Percentiles rank a stretch among this genome's conserved stretches.
Conservation (phyloP, 2,888 invertebrate genomes). For the Cremastinae sp. region DNA sequence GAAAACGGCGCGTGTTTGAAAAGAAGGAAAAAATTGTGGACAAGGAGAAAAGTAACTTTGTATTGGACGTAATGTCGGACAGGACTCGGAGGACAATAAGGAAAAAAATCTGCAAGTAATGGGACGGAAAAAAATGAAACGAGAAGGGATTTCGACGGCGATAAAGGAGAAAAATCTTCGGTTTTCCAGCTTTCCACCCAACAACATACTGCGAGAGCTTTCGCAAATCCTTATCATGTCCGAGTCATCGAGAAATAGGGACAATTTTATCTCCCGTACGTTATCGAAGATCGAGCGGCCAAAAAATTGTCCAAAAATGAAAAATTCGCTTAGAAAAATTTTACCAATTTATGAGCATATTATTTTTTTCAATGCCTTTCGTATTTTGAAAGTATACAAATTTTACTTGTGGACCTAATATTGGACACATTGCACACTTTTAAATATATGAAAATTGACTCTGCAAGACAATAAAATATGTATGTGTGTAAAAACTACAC, state of each 20-base stretch:
- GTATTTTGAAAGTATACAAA: no score
- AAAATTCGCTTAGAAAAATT: constrained; percentile 13
- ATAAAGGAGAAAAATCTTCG: constrained; percentile 15
- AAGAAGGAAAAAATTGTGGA: constrained; percentile 5
- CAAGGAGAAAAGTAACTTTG: constrained; percentile 40
- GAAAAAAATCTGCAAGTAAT: constrained; percentile 40
- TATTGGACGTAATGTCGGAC: constrained; percentile 31
- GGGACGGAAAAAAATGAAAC: constrained; percentile 36
- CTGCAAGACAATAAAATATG: no score
- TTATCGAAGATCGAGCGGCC: constrained; percentile 20
- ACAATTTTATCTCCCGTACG: constrained; percentile 21
- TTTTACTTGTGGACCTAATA: no score
- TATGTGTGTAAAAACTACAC: no score
- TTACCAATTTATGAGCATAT: no score
- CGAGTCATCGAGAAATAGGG: constrained; percentile 14
- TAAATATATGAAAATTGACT: no score
- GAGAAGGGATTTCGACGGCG: constrained; percentile 25
- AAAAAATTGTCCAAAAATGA: neutral
- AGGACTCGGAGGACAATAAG: constrained; percentile 20
- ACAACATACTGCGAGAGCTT: neutral
- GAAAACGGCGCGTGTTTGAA: neutral
- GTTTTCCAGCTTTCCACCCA: neutral
- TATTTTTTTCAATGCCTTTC: no score
- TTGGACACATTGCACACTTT: no score
- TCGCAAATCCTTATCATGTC: constrained; percentile 38